Evolutionary conservation across 2,888 invertebrate species (phyloP), one percentile per base, ranked within the genome.

Genomic region (Acanthosoma haemorrhoidale): DNA sequence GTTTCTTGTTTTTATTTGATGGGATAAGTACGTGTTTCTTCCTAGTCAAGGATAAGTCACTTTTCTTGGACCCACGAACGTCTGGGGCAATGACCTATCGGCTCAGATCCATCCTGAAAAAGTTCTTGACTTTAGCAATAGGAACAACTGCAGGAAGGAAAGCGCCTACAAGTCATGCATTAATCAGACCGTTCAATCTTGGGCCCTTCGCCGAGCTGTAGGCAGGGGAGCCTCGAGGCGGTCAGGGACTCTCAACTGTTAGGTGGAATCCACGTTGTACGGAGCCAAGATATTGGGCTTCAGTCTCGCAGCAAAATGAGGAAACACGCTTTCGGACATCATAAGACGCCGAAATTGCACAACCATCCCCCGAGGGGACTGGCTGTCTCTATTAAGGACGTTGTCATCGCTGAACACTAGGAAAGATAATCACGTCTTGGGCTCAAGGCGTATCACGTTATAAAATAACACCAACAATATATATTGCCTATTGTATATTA

Each of bases 211-310:
- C 70, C 41, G 59, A 59, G n/a, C 64, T 15, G 18, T 38, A 61
- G 21, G 31, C 61, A 63, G 32, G 41, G 66, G 67, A 66, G 59
- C 29, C 58, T 32, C 29, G 21, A 58, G 57, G 43, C 70, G 70
- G 67, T 70, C 70, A 67, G 64, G 71, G 64, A 63, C 51, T 51
- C 6, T 2, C 25, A 51, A n/a, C n/a, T 51, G 51, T n/a, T 21
- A 51, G 51, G 51, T 51, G 51, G 51, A 51, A 51, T 51, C 51
- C 51, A 51, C 51, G 51, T 51, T 51, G 25, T 51, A n/a, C 29
- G 21, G 51, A 29, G 51, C 21, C 29, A 51, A 25, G 51, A 51
- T 25, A n/a, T n/a, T n/a, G n/a, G n/a, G 51, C 25, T 51, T 51
- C 51, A 21, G 25, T 51, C 51, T 51, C 29, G 29, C 51, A 51